A percentile compares a stretch with the other conserved stretches of the same genome.
Evolutionary conservation across 2,797 vertebrate species (phyloP).

Genomic region (Protosalanx chinensis): DNA sequence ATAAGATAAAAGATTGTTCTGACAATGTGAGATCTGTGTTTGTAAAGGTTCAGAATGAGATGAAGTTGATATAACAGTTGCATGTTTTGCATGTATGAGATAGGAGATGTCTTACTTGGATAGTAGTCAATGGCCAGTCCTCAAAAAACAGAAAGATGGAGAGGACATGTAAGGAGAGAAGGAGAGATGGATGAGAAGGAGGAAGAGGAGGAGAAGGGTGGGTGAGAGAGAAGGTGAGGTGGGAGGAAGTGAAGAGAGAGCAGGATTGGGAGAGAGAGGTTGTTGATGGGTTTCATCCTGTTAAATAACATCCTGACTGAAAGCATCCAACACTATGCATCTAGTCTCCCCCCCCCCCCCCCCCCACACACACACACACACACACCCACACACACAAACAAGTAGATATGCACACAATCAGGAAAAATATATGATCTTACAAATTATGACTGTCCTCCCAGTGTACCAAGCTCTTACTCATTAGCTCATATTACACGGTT

Average conservation of each 20-base stretch:
- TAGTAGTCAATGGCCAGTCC: neutral
- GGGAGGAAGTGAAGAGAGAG: neutral
- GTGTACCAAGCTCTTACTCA: constrained; percentile 48
- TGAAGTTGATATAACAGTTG: neutral
- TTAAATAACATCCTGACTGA: constrained; percentile 10
- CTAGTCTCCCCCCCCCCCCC: neutral
- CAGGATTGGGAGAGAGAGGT: neutral
- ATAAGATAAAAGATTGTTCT: too few species aligned
- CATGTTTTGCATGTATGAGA: neutral
- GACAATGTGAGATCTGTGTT: neutral
- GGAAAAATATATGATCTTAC: constrained; percentile 18
- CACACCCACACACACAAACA: constrained; percentile 1
- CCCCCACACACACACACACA: constrained; percentile 3
- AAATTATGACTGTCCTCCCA: constrained; percentile 29
- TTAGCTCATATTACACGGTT: constrained; percentile 61
- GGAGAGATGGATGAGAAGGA: neutral
- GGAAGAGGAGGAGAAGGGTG: neutral
- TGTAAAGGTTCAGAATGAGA: neutral
- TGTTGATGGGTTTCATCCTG: constrained; percentile 10
- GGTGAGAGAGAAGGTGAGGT: neutral
- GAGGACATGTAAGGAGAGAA: neutral
- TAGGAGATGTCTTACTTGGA: neutral
- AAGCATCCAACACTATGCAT: constrained; percentile 8
- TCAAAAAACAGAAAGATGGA: neutral
- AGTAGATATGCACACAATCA: neutral